Evolutionary conservation across 2,888 invertebrate species (phyloP).

Genomic region (Erebia palarica): DNA sequence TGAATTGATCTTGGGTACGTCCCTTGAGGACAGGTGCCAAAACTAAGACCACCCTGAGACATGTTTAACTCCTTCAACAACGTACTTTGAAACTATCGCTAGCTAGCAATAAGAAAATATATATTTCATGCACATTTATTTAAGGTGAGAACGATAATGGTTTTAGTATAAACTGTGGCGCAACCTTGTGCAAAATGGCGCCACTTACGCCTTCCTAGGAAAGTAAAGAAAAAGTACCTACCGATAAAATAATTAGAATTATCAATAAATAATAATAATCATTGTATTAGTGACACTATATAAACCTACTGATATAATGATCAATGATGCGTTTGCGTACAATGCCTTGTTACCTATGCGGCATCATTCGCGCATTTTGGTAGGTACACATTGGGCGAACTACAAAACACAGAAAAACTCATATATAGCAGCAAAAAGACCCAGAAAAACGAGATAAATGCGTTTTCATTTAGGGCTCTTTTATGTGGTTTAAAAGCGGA

Average conservation of each 20-base stretch:
- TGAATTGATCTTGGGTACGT: slow-evolving; percentile 19
- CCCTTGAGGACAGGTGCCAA: neutral
- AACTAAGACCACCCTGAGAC: neutral
- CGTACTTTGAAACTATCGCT: slow-evolving; percentile 12
- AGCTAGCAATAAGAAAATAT: neutral
- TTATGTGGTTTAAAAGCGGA: slow-evolving; percentile 64
- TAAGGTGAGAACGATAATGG: too few species aligned
- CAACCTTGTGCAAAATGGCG: too few species aligned
- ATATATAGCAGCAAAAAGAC: slow-evolving; percentile 37
- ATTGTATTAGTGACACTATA: too few species aligned
- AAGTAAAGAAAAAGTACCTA: too few species aligned
- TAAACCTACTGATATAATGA: too few species aligned
- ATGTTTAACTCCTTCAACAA: slow-evolving; percentile 11
- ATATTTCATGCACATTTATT: neutral
- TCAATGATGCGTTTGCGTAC: too few species aligned
- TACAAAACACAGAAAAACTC: neutral
- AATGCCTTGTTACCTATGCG: neutral
- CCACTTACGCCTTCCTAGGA: too few species aligned
- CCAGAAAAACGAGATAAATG: slow-evolving; percentile 64
- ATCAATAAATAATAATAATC: too few species aligned
- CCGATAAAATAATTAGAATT: too few species aligned
- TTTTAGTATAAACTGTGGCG: too few species aligned
- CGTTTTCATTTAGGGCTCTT: slow-evolving; percentile 67
- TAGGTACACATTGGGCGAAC: neutral
- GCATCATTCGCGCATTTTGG: neutral